Base-by-base conservation (phyloP, 2,888 invertebrate species). In the Gibbula magus region DNA sequence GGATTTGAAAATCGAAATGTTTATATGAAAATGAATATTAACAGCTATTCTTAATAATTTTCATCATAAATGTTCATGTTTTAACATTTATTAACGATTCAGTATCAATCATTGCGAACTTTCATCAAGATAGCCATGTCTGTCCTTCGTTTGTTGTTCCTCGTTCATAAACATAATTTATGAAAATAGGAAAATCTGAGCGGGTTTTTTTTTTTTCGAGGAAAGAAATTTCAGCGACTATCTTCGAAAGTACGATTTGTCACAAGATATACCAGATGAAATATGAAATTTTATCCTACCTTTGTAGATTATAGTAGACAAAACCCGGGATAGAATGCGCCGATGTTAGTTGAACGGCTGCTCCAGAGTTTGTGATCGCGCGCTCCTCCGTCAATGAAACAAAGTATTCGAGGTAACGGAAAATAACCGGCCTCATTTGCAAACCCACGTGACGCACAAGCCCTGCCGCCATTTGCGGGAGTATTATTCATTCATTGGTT, bases 321-420 rank as follows among this genome's bases (percentile, higher is more conserved):
- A 61, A 29, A 22, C 29, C 25, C 61, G 25, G 61, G 25, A 29
- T 61, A 29, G 61, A 61, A 61, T 25, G 16, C 29, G 45, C 45
- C 25, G 61, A 61, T 29, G 61, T 61, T 61, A 25, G 29, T 29
- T 25, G 29, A 16, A 25, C 61, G 29, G 29, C 29, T 25, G 61
- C 29, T 61, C 61, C 61, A 61, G 29, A n/a, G 61, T 29, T 61
- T 61, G 29, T 61, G 61, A 61, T 25, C 29, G 61, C 25, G 22
- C 61, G 61, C 29, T 29, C 22, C 29, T 29, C 61, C 61, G 61
- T 61, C 61, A 61, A 61, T 61, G 61, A 61, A 61, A 61, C 61
- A 61, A 61, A 61, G 61, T 61, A 20, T 25, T 25, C 61, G 29
- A 29, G 61, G 61, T 61, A 61, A 61, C 29, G 61, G 61, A 61